Percentiles rank a stretch among this genome's conserved stretches.
Conservation (phyloP, 2,888 invertebrate genomes). For the Lasioglossum leucozonium region DNA sequence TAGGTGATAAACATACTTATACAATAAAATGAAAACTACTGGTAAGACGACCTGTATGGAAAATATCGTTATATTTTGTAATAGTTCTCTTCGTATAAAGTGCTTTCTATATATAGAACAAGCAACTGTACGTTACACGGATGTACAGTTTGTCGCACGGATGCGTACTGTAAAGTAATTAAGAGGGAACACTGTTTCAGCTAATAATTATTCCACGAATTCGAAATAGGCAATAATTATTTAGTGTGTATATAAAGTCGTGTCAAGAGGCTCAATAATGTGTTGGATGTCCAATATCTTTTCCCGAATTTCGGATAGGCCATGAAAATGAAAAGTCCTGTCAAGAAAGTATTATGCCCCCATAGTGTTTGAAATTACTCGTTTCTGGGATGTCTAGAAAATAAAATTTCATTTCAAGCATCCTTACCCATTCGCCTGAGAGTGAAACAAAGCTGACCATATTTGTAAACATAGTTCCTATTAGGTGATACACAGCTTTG, state of each 20-base stretch:
- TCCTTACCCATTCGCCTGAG: not conserved
- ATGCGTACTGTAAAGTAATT: not conserved
- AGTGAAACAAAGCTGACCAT: not conserved
- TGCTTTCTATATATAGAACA: slow-evolving; percentile 14
- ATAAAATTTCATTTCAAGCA: not conserved
- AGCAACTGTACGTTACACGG: slow-evolving; percentile 5
- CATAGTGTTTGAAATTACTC: not conserved
- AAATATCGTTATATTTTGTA: slow-evolving; percentile 45
- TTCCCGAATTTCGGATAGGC: not conserved
- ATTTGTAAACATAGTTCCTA: not conserved
- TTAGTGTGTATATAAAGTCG: not conserved
- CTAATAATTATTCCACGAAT: not conserved
- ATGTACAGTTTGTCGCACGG: not conserved
- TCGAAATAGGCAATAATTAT: not conserved
- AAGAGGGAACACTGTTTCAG: not conserved
- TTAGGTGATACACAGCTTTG: not conserved
- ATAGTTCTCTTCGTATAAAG: slow-evolving; percentile 24
- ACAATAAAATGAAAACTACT: slow-evolving; percentile 8
- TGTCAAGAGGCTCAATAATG: not conserved
- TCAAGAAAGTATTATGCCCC: not conserved
- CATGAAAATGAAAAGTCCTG: not conserved
- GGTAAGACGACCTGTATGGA: slow-evolving; percentile 9
- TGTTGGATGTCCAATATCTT: not conserved
- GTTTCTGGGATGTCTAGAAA: not conserved
- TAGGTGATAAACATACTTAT: slow-evolving; percentile 6